These are phyloP conservation scores for Hirudo medicinalis DNA, from an alignment of 1,140 invertebrate genomes.

Conservation along the genomic window DNA sequence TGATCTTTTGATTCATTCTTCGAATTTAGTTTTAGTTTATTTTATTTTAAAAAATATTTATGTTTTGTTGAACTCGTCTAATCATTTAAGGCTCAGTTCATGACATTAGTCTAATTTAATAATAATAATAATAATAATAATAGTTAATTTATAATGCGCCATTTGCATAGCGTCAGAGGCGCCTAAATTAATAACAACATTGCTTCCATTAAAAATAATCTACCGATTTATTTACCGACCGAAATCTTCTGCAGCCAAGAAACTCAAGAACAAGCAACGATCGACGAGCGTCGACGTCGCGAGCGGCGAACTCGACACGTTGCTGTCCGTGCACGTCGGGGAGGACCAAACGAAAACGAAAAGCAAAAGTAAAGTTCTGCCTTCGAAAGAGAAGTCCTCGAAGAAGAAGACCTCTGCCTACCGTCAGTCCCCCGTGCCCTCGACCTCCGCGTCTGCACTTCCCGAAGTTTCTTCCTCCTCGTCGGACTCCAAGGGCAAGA, in stretches of 20 bases:
- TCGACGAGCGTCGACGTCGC: conserved; percentile 3
- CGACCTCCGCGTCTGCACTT: neutral
- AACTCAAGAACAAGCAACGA: neutral
- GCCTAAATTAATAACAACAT: no score
- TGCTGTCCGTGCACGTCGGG: neutral
- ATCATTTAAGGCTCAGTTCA: no score
- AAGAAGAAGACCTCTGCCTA: neutral
- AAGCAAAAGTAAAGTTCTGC: neutral
- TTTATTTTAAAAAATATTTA: no score
- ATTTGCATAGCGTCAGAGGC: no score
- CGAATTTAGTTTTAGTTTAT: no score
- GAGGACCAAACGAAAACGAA: neutral
- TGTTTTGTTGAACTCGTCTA: no score
- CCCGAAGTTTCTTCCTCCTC: neutral
- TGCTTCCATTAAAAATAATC: no score
- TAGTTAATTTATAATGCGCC: no score
- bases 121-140: no score
- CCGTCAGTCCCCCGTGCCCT: neutral
- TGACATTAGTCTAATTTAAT: no score
- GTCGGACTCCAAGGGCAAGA: neutral
- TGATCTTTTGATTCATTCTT: no score
- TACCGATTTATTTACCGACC: no score
- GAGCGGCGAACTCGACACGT: neutral
- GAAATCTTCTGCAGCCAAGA: neutral
- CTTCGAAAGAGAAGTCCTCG: neutral